Evolutionary conservation across 2,888 invertebrate genomes (phyloP).

Genomic region (Thymelicus lineola): DNA sequence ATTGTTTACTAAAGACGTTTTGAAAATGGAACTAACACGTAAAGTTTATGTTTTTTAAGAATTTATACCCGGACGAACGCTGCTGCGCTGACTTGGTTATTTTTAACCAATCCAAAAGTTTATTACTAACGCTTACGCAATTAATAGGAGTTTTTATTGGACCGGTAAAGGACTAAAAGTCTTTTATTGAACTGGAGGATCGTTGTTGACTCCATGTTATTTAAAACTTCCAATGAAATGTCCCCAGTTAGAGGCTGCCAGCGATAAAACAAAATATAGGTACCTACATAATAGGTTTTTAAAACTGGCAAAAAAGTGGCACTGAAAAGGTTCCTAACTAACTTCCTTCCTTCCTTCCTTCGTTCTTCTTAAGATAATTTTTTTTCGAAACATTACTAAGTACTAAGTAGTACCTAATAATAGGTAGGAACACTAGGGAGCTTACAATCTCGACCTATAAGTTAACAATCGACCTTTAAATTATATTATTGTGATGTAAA

Average conservation of each 20-base stretch:
- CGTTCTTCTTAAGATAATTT: too few relatives aligned
- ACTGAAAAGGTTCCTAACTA: too few relatives aligned
- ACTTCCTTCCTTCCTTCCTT: too few relatives aligned
- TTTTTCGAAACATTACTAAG: too few relatives aligned
- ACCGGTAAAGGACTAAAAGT: slow-evolving; percentile 79
- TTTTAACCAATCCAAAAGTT: slow-evolving; percentile 82
- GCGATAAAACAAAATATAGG: not conserved
- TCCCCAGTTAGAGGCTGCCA: not conserved
- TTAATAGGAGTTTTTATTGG: slow-evolving; percentile 83
- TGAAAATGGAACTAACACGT: slow-evolving; percentile 41
- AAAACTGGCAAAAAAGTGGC: too few relatives aligned
- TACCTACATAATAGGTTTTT: too few relatives aligned
- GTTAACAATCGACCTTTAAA: too few relatives aligned
- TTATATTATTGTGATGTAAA: too few relatives aligned
- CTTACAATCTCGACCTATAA: too few relatives aligned
- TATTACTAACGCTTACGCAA: slow-evolving; percentile 82
- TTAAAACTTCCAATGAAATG: slow-evolving; percentile 28
- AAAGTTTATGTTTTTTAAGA: slow-evolving; percentile 84
- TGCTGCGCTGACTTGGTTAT: slow-evolving; percentile 73
- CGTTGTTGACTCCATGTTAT: slow-evolving; percentile 27
- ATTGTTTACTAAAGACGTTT: slow-evolving; percentile 53
- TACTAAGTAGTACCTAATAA: too few relatives aligned
- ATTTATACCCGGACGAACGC: slow-evolving; percentile 72
- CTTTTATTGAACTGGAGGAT: slow-evolving; percentile 62
- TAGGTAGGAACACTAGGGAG: too few relatives aligned